phyloP scores from a whole-genome alignment of 1,140 invertebrate species.

The Drosophila nigrodunni region DNA sequence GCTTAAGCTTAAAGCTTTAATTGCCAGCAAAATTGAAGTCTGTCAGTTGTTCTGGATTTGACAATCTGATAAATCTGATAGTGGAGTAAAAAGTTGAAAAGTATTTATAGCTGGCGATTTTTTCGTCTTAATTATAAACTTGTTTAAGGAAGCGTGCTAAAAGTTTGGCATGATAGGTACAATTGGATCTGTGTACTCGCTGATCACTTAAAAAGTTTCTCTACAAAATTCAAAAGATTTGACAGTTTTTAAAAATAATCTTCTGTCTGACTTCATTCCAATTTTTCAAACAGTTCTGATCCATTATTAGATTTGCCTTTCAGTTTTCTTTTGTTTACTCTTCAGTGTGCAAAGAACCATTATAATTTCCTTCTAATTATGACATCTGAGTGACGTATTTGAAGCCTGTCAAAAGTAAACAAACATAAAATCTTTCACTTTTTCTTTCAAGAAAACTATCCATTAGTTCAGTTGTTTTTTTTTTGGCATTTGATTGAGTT shows the following conservation, averaged over 20 bases:
- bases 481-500: neutral
- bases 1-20: slow-evolving; percentile 30
- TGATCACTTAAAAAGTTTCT: neutral
- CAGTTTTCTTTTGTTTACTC: slow-evolving; percentile 28
- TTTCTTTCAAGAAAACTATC: slow-evolving; percentile 17
- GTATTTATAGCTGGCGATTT: neutral
- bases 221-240: neutral
- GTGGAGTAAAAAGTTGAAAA: neutral
- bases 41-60: slow-evolving; percentile 1
- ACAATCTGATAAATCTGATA: slow-evolving; percentile 6
- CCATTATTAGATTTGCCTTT: slow-evolving; percentile 19
- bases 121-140: slow-evolving; percentile 2
- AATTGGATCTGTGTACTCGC: no score
- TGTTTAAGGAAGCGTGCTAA: neutral
- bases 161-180: neutral
- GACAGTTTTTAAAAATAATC: neutral
- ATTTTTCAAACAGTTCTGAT: neutral
- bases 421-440: slow-evolving; percentile 16
- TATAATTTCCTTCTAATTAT: slow-evolving; percentile 29
- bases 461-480: slow-evolving; percentile 27
- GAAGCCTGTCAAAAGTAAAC: slow-evolving; percentile 38
- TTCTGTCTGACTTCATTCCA: slow-evolving; percentile 19
- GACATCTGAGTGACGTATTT: slow-evolving; percentile 44
- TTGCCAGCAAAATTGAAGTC: neutral
- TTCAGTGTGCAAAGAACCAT: slow-evolving; percentile 31